phyloP scores from a whole-genome alignment of 2,797 vertebrate species.

The Clarias laeviceps region DNA sequence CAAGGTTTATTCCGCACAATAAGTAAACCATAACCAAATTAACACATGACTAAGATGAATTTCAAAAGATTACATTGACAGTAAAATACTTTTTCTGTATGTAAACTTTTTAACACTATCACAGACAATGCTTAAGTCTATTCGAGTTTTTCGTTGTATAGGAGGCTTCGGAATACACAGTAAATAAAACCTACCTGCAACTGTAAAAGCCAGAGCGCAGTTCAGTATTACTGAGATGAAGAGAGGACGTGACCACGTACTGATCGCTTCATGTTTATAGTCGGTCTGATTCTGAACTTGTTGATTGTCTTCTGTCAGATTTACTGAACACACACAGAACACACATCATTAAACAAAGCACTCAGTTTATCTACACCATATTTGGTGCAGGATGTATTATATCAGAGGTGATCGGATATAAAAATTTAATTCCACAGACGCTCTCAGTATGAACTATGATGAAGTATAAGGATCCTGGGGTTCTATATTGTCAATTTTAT shows the following conservation, averaged over 20 bases:
- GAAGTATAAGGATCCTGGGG: too few relatives aligned
- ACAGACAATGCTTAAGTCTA: not conserved
- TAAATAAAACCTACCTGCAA: slow-evolving; percentile 14
- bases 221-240: slow-evolving; percentile 1
- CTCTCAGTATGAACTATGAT: not conserved
- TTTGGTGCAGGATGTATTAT: not conserved
- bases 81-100: not conserved
- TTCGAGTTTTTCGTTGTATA: not conserved
- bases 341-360: not conserved
- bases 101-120: not conserved
- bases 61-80: not conserved
- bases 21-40: not conserved
- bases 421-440: not conserved
- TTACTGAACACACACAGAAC: not conserved
- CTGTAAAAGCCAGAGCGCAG: not conserved
- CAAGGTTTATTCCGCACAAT: not conserved
- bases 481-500: too few relatives aligned
- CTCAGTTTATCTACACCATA: not conserved
- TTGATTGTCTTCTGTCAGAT: not conserved
- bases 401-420: not conserved
- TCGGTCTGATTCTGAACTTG: not conserved
- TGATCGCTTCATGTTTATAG: rapidly evolving
- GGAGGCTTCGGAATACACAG: not conserved
- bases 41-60: not conserved
- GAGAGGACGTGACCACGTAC: not conserved